Evolutionary conservation across 2,113 vertebrate genomes (phyloP).

Genomic region (Hemicordylus capensis): DNA sequence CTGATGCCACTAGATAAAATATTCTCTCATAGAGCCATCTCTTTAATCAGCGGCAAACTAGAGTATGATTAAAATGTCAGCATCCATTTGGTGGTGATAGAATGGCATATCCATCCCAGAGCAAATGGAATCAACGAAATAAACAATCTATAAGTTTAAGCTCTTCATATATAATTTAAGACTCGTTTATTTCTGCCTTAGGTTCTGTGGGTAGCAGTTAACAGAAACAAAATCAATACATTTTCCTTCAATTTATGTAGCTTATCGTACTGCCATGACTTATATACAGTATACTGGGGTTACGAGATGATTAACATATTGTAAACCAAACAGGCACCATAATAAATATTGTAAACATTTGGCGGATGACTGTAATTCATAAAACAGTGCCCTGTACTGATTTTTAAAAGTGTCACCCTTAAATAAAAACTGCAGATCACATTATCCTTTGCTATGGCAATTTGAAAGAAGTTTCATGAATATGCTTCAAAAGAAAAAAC

Average conservation of each 20-base stretch:
- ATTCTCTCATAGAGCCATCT: conserved; percentile 28
- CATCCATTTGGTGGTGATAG: conserved; percentile 32
- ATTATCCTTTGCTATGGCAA: conserved; percentile 1
- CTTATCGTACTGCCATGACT: not conserved
- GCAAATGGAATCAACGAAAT: conserved; percentile 30
- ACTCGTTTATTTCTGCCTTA: not conserved
- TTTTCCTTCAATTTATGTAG: conserved; percentile 26
- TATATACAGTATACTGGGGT: not conserved
- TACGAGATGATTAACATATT: not conserved
- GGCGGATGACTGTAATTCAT: conserved; percentile 1
- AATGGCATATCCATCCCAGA: conserved; percentile 21
- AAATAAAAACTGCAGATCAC: not conserved
- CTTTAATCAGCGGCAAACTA: conserved; percentile 32
- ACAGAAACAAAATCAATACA: not conserved
- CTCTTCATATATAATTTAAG: conserved; percentile 23
- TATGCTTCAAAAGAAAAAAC: not conserved
- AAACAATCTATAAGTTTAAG: conserved; percentile 21
- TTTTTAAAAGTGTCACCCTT: not conserved
- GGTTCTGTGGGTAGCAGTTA: not conserved
- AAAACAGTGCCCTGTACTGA: not conserved
- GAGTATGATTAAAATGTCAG: conserved; percentile 32
- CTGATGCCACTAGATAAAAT: conserved; percentile 15
- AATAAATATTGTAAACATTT: not conserved
- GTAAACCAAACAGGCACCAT: not conserved
- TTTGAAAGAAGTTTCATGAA: not conserved